Base-by-base conservation (phyloP, 2,797 vertebrate genomes). In the Neostethus bicornis region DNA sequence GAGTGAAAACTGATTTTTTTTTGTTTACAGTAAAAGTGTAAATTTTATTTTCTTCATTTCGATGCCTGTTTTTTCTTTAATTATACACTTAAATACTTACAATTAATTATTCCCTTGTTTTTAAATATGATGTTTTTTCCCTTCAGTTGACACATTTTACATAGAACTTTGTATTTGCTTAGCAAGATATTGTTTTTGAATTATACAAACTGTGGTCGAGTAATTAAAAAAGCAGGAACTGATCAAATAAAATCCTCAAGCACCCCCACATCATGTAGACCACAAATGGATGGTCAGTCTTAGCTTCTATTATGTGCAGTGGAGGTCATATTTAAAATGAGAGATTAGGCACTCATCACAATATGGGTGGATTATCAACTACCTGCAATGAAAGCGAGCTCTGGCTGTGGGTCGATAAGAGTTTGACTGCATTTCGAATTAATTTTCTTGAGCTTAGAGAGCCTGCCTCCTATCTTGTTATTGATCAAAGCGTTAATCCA, bases 361-460 rank as follows among this genome's bases (percentile, higher is more conserved):
- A 94, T 94, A 95, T 95, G 93, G 94, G 92, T 92, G 93, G 93
- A 94, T 96, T 96, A 95, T 96, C 93, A 94, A 90, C 91, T 92
- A 92, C 91, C 93, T 94, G 93, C 93, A 93, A 95, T 94, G 93
- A 94, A 95, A 94, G 94, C 91, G 90, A 93, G 91, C 93, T 91
- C 91, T 92, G 92, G 91, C 92, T 93, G 81, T 74, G 87, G 94
- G 95, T 98, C 95, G 94, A 97, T 97, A 95, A 92, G 93, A 93
- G 94, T 96, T 95, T 95, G 94, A 96, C 94, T 95, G 94, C 94
- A 92, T 95, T 95, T 96, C 92, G 86, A 96, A 95, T 96, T 96
- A 94, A 97, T 98, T 97, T 98, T 95, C 93, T 90, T 90, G 90
- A 90, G 92, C 93, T 87, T 92, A 93, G 91, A 93, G 90, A 92